Evolutionary conservation across 2,113 vertebrate genomes (phyloP).

Genomic region (Brachyhypopomus occidentalis): DNA sequence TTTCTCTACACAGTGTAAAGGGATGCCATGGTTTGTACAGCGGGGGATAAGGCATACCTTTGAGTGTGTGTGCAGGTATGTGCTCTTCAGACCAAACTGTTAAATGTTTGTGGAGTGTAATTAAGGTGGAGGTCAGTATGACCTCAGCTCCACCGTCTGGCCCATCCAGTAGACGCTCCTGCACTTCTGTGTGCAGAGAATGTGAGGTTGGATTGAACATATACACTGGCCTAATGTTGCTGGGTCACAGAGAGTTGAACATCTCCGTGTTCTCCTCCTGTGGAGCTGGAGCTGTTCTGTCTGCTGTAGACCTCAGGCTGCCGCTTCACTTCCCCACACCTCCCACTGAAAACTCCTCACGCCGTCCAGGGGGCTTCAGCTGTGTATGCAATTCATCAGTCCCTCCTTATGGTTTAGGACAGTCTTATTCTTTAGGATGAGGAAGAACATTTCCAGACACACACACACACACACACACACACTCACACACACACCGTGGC

Average conservation of each 20-base stretch:
- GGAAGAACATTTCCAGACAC: conserved; percentile 39
- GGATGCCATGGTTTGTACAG: no score
- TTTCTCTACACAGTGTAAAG: no score
- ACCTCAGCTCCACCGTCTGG: neutral
- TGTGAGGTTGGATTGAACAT: neutral
- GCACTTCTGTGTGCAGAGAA: neutral
- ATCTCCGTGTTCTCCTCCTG: no score
- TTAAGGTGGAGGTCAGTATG: conserved; percentile 22
- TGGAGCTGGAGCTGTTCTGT: no score
- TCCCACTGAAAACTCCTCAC: neutral
- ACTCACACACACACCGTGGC: neutral
- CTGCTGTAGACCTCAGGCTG: neutral
- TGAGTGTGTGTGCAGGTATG: conserved; percentile 9
- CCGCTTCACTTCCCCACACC: neutral
- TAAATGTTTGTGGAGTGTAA: conserved; percentile 44
- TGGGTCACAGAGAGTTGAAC: neutral
- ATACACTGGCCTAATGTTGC: neutral
- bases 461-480: conserved; percentile 7
- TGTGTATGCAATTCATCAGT: conserved; percentile 29
- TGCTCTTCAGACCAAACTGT: conserved; percentile 30
- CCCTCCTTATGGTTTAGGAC: conserved; percentile 35
- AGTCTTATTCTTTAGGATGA: conserved; percentile 36
- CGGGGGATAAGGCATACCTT: no score
- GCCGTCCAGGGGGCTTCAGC: neutral
- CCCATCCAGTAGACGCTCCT: neutral